Evolutionary conservation across 2,888 invertebrate species (phyloP).

Genomic region (Iphiclides podalirius): DNA sequence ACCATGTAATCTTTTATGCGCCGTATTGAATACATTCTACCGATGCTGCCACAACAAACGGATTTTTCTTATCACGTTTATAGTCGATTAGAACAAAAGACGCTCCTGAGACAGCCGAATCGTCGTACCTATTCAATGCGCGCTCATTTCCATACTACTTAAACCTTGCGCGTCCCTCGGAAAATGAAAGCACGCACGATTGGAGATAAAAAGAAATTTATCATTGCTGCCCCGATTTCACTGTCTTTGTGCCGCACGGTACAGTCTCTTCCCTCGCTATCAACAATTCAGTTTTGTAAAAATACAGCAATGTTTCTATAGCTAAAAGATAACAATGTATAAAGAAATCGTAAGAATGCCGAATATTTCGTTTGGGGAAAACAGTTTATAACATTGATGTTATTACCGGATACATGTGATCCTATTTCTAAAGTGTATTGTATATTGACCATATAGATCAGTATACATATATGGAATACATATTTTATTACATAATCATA

Average conservation of each 20-base stretch:
- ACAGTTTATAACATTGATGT: no score
- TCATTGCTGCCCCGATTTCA: constrained; percentile 27
- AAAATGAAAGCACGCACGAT: constrained; percentile 30
- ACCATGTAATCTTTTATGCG: no score
- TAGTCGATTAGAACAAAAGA: constrained; percentile 58
- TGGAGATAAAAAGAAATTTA: constrained; percentile 32
- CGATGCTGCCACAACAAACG: not conserved
- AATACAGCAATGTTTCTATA: not conserved
- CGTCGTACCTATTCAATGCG: constrained; percentile 45
- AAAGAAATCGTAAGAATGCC: not conserved
- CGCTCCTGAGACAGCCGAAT: constrained; percentile 32
- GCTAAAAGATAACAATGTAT: constrained; percentile 2
- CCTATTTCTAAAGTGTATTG: no score
- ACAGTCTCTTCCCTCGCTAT: constrained; percentile 5
- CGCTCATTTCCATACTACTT: constrained; percentile 40
- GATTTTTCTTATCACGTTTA: constrained; percentile 49
- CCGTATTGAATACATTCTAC: no score
- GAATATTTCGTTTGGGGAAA: no score
- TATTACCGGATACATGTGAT: no score
- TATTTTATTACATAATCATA: no score
- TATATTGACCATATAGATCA: no score
- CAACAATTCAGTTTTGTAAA: constrained; percentile 5
- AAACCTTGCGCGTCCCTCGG: constrained; percentile 30
- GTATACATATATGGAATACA: no score
- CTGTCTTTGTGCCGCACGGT: constrained; percentile 22